These are phyloP conservation scores for Mycalesis mineus DNA, from an alignment of 2,888 invertebrate species.

Conservation along the genomic window DNA sequence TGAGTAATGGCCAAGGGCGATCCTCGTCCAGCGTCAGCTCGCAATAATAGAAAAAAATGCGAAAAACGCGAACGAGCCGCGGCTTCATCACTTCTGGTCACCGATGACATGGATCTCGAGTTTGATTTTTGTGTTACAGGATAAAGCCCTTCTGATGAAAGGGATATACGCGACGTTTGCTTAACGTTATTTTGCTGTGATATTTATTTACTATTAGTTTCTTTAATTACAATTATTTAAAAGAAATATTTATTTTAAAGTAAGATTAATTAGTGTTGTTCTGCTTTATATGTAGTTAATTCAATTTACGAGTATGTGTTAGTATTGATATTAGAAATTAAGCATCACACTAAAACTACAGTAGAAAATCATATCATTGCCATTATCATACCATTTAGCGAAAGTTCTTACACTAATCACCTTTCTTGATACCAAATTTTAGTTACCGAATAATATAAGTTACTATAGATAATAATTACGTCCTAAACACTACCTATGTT, in stretches of 20 bases:
- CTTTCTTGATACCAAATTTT: slow-evolving; percentile 33
- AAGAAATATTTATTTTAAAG: slow-evolving; percentile 40
- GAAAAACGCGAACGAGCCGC: slow-evolving; percentile 13
- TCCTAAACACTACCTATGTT: not conserved
- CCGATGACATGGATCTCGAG: slow-evolving; percentile 33
- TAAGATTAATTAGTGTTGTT: slow-evolving; percentile 22
- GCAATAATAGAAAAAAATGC: not conserved
- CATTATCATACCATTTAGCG: not conserved
- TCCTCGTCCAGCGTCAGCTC: not conserved
- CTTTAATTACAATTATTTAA: slow-evolving; percentile 47
- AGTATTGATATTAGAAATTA: not conserved
- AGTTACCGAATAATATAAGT: slow-evolving; percentile 33
- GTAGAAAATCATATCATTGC: not conserved
- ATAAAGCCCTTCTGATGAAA: slow-evolving; percentile 14
- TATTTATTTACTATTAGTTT: slow-evolving; percentile 56
- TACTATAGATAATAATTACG: not conserved
- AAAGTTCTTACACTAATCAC: not conserved
- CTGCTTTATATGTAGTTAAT: slow-evolving; percentile 14
- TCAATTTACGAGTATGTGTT: not conserved
- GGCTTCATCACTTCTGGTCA: slow-evolving; percentile 15
- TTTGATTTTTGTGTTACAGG: slow-evolving; percentile 36
- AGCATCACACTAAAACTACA: not conserved
- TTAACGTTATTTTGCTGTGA: slow-evolving; percentile 68
- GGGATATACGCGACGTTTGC: slow-evolving; percentile 35
- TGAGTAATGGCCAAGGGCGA: slow-evolving; percentile 39